A percentile compares a stretch with the other conserved stretches of the same genome.
phyloP scores from a whole-genome alignment of 2,888 invertebrate species.

The Thelaira solivaga region DNA sequence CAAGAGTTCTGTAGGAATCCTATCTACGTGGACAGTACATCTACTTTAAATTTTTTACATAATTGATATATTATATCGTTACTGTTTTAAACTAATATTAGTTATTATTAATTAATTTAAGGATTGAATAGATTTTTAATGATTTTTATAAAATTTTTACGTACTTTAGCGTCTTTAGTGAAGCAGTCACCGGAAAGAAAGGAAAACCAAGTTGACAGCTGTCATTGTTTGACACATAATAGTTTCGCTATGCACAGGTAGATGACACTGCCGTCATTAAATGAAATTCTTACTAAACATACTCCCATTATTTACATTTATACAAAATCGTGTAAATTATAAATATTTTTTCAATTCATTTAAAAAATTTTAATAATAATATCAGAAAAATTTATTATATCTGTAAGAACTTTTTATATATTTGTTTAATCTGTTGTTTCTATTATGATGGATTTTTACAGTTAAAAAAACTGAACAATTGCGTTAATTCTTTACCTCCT shows the following conservation, averaged over 20 bases:
- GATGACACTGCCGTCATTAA: neutral
- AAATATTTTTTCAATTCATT: too few species aligned
- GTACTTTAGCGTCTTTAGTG: constrained; percentile 75
- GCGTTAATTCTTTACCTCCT: too few species aligned
- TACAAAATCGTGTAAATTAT: too few species aligned
- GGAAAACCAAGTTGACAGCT: constrained; percentile 68
- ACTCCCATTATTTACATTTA: too few species aligned
- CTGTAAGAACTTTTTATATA: too few species aligned
- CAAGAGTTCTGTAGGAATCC: neutral
- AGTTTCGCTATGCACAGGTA: neutral
- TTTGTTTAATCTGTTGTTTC: too few species aligned
- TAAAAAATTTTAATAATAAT: too few species aligned
- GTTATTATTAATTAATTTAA: constrained; percentile 47
- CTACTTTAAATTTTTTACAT: neutral
- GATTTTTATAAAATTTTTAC: constrained; percentile 70
- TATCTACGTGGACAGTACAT: constrained; percentile 1
- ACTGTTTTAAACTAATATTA: neutral
- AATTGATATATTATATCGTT: neutral
- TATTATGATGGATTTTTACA: too few species aligned
- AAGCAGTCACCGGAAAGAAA: constrained; percentile 77
- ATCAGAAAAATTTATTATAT: too few species aligned
- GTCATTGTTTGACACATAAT: constrained; percentile 48
- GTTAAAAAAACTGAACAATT: too few species aligned
- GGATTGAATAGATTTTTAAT: constrained; percentile 67
- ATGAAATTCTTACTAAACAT: constrained; percentile 7